These are phyloP conservation scores for Pemphigus obesinymphae DNA, from an alignment of 1,140 invertebrate species.

Conservation along the genomic window DNA sequence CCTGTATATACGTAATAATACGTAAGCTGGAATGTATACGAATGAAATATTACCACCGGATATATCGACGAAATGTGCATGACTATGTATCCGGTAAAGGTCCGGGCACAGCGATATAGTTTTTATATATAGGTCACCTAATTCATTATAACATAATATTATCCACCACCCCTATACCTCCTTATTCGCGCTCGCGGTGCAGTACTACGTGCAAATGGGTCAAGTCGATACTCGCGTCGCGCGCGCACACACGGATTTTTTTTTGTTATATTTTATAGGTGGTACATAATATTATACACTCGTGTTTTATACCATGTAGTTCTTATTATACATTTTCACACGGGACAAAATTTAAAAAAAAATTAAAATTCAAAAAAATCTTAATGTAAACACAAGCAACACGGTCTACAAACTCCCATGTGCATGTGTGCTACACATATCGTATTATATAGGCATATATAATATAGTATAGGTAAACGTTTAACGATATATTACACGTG, in stretches of 20 bases:
- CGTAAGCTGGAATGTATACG: too few relatives aligned
- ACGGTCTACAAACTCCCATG: not conserved
- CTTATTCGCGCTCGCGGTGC: too few relatives aligned
- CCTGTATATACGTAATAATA: too few relatives aligned
- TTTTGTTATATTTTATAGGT: too few relatives aligned
- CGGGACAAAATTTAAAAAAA: too few relatives aligned
- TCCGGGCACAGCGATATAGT: not conserved
- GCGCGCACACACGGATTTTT: not conserved
- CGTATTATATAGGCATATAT: not conserved
- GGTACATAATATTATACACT: too few relatives aligned
- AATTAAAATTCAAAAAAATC: too few relatives aligned
- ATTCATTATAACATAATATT: not conserved
- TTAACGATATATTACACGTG: not conserved
- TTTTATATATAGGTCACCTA: slow-evolving; percentile 7
- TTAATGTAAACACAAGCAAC: too few relatives aligned
- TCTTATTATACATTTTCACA: too few relatives aligned
- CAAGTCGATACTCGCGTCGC: not conserved
- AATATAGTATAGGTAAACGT: not conserved
- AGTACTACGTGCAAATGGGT: not conserved
- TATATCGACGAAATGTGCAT: not conserved
- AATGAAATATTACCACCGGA: too few relatives aligned
- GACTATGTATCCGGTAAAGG: not conserved
- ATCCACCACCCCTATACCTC: not conserved
- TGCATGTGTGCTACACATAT: not conserved
- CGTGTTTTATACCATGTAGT: too few relatives aligned